Conservation (phyloP, 1,140 invertebrate genomes). For the Elymnias hypermnestra region DNA sequence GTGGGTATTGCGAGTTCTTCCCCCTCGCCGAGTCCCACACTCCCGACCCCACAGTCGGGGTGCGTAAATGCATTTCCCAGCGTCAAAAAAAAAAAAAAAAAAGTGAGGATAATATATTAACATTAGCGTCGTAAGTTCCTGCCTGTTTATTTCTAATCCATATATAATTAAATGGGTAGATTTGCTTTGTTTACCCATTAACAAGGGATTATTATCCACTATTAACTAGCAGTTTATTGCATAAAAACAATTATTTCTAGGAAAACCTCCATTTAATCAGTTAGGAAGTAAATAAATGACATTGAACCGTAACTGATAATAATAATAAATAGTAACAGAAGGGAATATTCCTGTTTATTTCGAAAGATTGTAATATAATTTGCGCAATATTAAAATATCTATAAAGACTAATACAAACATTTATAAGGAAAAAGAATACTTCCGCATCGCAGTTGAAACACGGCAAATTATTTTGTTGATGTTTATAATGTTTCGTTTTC, state of each 20-base stretch:
- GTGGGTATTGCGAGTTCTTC: no score
- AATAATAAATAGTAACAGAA: background rate
- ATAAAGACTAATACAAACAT: conserved; percentile 1
- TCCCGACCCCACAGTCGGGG: no score
- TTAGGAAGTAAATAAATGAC: conserved; percentile 3
- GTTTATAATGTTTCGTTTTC: background rate
- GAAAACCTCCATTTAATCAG: background rate
- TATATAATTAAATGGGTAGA: no score
- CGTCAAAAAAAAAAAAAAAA: no score
- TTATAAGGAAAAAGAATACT: conserved; percentile 3
- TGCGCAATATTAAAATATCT: conserved; percentile 1
- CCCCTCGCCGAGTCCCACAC: no score
- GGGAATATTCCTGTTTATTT: conserved; percentile 1
- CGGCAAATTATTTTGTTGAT: conserved; percentile 5
- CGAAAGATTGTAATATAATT: conserved; percentile 1
- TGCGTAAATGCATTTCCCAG: no score
- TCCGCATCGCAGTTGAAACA: conserved; percentile 1
- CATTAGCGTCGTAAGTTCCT: no score
- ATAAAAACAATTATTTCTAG: conserved; percentile 1
- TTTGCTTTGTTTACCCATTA: no score
- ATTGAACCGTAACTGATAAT: conserved; percentile 2
- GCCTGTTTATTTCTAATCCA: no score
- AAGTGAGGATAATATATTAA: no score
- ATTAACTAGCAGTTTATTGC: background rate
- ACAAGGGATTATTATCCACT: no score